These are phyloP conservation scores for Haemorhous mexicanus DNA, from an alignment of 2,113 vertebrate species.

Conservation along the genomic window DNA sequence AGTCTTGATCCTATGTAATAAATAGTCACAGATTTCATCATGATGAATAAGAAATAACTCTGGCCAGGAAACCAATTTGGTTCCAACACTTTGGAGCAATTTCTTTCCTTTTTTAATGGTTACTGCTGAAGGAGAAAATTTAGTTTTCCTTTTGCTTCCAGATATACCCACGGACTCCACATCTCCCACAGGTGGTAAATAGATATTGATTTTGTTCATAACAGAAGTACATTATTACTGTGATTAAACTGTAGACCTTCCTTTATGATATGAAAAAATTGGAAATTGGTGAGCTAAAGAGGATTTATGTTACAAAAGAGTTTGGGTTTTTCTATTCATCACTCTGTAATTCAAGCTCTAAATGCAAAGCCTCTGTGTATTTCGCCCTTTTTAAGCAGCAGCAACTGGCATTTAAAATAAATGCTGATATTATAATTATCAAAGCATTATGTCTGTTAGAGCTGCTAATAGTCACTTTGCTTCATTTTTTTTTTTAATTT, in stretches of 20 bases:
- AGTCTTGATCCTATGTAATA: not conserved
- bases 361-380: not conserved
- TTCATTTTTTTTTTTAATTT: not conserved
- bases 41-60: not conserved
- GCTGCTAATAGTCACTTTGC: slow-evolving; percentile 8
- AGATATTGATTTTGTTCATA: slow-evolving; percentile 42
- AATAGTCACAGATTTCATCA: not conserved
- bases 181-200: not conserved
- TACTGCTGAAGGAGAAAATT: not conserved
- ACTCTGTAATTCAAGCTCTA: slow-evolving; percentile 12
- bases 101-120: not conserved
- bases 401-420: slow-evolving; percentile 30
- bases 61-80: not conserved
- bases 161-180: not conserved
- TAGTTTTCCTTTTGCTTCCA: not conserved
- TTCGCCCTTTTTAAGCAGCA: not conserved
- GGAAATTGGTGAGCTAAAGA: slow-evolving; percentile 32
- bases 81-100: not conserved
- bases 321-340: slow-evolving; percentile 8
- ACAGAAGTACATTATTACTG: slow-evolving; percentile 9
- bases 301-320: not conserved
- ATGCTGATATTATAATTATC: slow-evolving; percentile 52
- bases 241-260: slow-evolving; percentile 35
- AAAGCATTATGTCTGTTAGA: slow-evolving; percentile 11
- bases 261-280: not conserved